Base-by-base conservation (phyloP, 2,797 vertebrate species). In the Naso thynnoides region DNA sequence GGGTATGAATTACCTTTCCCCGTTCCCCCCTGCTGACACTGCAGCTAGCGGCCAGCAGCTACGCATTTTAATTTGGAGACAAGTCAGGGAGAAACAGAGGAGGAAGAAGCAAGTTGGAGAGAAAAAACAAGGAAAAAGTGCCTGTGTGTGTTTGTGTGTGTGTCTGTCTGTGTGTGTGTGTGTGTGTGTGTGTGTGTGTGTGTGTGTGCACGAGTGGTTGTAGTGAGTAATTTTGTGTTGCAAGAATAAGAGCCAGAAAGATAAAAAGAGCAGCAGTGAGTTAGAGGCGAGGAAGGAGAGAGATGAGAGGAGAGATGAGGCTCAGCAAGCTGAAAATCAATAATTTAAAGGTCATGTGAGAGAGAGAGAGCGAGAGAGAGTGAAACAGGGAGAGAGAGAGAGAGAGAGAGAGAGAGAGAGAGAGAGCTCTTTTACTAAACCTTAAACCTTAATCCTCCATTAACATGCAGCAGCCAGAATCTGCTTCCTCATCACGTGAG, bases 261-360 rank as follows among this genome's bases (percentile, higher is more conserved):
- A 73, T 50, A 50, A 70, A 77, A 67, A 57, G 27, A 74, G 70
- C 7, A 10, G 62, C 67, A 29, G 36, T 26, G 69, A 59, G 71
- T 61, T n/a, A 19, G 50, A 80, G 24, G 10, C 6, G 59, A 58
- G 65, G 44, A 63, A 54, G 61, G 26, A 31, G 53, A 36, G 76
- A 72, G 75, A 81, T 72, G 71, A 88, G 76, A 71, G 64, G 70
- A 60, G 16, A 79, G 54, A 80, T 50, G 73, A 87, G 73, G 70
- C 65, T 53, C 11, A n/a, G 76, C 57, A 59, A 75, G 78, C 66
- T 72, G 48, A 80, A 78, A 90, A 94, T 94, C 89, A 92, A 93
- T 94, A 90, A 93, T 88, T 88, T 77, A 93, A 93, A 92, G 89
- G 89, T 92, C 86, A 84, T 62, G 52, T 23, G 33, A 33, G 33